phyloP scores from a whole-genome alignment of 2,888 invertebrate genomes.

The Galerucella calmariensis region DNA sequence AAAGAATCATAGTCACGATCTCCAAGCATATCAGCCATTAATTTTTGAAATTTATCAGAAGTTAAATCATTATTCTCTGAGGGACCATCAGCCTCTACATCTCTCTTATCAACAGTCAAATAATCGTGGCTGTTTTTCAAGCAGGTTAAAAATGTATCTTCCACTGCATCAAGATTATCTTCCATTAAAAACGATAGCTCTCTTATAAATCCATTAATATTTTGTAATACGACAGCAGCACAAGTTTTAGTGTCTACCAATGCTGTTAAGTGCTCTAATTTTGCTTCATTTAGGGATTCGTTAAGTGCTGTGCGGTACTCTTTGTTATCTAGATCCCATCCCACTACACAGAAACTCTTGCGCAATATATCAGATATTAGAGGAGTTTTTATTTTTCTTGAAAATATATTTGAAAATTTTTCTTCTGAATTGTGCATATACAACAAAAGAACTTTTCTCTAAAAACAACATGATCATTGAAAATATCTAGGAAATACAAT shows the following conservation, averaged over 20 bases:
- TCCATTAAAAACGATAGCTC: constrained; percentile 36
- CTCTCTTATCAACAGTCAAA: constrained; percentile 44
- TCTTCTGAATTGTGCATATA: constrained; percentile 55
- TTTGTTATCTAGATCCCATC: constrained; percentile 55
- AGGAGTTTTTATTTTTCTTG: constrained; percentile 45
- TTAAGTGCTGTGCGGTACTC: constrained; percentile 51
- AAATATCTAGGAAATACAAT: neutral
- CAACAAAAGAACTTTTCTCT: constrained; percentile 53
- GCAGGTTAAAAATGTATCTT: constrained; percentile 37
- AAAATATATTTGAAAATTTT: constrained; percentile 52
- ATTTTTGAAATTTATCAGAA: constrained; percentile 65
- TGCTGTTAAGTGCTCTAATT: constrained; percentile 44
- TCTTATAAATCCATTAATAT: constrained; percentile 24
- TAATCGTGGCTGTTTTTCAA: constrained; percentile 45
- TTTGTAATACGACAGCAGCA: constrained; percentile 26
- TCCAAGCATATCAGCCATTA: constrained; percentile 70
- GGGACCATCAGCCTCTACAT: constrained; percentile 44
- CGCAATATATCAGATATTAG: constrained; percentile 49
- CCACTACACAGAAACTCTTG: constrained; percentile 51
- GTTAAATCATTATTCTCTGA: constrained; percentile 49
- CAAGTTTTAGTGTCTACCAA: constrained; percentile 38
- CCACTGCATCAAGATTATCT: constrained; percentile 43
- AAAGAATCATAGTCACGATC: constrained; percentile 70
- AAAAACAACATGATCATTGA: constrained; percentile 28
- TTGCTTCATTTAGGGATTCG: constrained; percentile 41